Evolutionary conservation across 92 coral and sea anemone genomes (phyloP), one percentile per base, ranked within the genome.

Genomic region (Phymanthus crucifer): DNA sequence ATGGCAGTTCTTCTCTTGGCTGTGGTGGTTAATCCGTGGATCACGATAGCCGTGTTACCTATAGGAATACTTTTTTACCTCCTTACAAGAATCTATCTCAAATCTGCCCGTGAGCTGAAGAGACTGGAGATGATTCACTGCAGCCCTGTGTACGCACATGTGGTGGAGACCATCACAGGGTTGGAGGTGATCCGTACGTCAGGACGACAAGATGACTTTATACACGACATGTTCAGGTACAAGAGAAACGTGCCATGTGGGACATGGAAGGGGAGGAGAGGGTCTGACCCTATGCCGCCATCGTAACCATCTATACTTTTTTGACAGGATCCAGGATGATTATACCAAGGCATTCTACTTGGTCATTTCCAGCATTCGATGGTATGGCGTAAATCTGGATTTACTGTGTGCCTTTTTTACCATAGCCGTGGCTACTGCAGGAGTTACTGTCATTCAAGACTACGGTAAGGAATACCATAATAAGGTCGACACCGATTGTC

Each of bases 1-100:
- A 16, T 89, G 18, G 90, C 84, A 2, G 87, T 83, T 37, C 70
- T 78, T 6, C 11, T 88, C 19, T 75, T 91, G 6, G 71, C 93
- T 35, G 86, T 80, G 19, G 83, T 45, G 46, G 82, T 91, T 10
- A 85, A 86, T 85, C 79, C 29, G 27, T 61, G 68, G 68, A 61
- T 61, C 35, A 11, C 29, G 3, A 2, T 61, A 12, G 21, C 17
- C 16, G 36, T 61, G 33, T 3, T 61, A 61, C 34, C 68, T n/a
- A 61, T 61, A 27, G 13, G 34, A 10, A 3, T 61, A 6, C 1
- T 61, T 12, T 29, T 29, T 10, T n/a, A 12, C 68, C 29, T 8
- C 36, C 9, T 24, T 29, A 61, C 68, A 6, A 27, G 3, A 61
- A n/a, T n/a, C 29, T 61, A 24, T 27, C 17, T 61, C 3, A 61